Evolutionary conservation across 2,888 invertebrate species (phyloP), one percentile per base, ranked within the genome.

Genomic region (Dorcus parallelipipedus): DNA sequence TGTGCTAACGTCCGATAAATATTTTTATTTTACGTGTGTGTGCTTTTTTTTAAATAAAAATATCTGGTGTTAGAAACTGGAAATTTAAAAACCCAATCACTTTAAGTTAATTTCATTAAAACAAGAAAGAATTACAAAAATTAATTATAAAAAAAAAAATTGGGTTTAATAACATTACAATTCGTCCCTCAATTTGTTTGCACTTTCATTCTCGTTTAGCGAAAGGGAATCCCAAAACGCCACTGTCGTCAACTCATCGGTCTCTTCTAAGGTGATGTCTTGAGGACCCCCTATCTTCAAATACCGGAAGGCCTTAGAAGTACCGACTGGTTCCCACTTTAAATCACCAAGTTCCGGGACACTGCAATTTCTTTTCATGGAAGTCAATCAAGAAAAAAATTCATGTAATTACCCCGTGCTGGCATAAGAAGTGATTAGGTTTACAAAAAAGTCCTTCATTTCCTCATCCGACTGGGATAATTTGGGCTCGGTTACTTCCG

Each of bases 391-490:
- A 14, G 14, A 14, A 14, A 14, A 14, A 14, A 14, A 14, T 14
- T 14, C 14, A 14, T 14, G 14, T 14, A 17, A 26, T 48, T 56
- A 59, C 59, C 49, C 40, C 9, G 23, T 43, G 33, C 54, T 38
- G 6, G 56, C 56, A 45, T 52, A 60, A 6, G 26, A 56, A 20
- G 50, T 56, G 20, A 56, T 23, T 43, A 56, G 52, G 9, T 53
- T 20, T 17, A 60, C 5, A 38, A 56, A 55, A 5, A 56, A 14
- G 4, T 45, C 47, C 47, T 60, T 60, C 49, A 60, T 55, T 42
- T 50, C n/a, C 33, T 53, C 56, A 38, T 60, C 60, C 10, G 48
- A 5, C 43, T 56, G 53, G 17, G 52, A 49, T 39, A 60, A 17
- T 17, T 52, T 60, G 33, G 41, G 26, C 7, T 49, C 52, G 9